Evolutionary conservation across 2,888 invertebrate species (phyloP), one percentile per base, ranked within the genome.

Genomic region (Rhagonycha lutea): DNA sequence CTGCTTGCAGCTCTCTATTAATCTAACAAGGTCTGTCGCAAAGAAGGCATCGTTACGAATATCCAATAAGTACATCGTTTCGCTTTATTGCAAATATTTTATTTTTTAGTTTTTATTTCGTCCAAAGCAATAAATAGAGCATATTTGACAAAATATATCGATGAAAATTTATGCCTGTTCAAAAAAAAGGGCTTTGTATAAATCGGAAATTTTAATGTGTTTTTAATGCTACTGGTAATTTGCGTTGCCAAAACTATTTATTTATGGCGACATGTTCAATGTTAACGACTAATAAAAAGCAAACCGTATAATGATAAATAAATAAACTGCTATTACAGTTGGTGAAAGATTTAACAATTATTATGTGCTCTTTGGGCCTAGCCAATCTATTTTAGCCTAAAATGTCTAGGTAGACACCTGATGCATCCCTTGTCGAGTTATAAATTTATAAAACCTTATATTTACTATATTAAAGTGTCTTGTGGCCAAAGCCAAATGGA

Each of bases 1-100:
- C 78, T 81, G 80, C 79, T 78, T 79, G n/a, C 47, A 80, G 73
- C 80, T 80, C 80, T 82, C 81, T 81, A 79, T 81, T 81, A 79
- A 76, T 77, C 77, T 81, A 80, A 80, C 77, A 79, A 80, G 78
- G 69, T 72, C 70, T 74, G 29, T 72, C 70, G 73, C 76, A 26
- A 61, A 76, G 70, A 76, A 68, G 73, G 69, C 72, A 32, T 75
- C 75, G 75, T 75, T 75, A 75, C 71, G 69, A 62, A 75, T 75
- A 75, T 71, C 68, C 61, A 14, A 47, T 47, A 23, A 63, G 61
- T 68, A 62, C 14, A 8, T 74, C 60, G 47, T 47, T 28, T 23
- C 61, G 14, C 14, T n/a, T 60, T 47, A 62, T 73, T 65, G 63
- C 26, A 63, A 63, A 69, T 73, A 67, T 29, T 70, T 70, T 68